These are phyloP conservation scores for Odontocerum albicorne DNA, from an alignment of 2,888 invertebrate genomes.

Conservation along the genomic window DNA sequence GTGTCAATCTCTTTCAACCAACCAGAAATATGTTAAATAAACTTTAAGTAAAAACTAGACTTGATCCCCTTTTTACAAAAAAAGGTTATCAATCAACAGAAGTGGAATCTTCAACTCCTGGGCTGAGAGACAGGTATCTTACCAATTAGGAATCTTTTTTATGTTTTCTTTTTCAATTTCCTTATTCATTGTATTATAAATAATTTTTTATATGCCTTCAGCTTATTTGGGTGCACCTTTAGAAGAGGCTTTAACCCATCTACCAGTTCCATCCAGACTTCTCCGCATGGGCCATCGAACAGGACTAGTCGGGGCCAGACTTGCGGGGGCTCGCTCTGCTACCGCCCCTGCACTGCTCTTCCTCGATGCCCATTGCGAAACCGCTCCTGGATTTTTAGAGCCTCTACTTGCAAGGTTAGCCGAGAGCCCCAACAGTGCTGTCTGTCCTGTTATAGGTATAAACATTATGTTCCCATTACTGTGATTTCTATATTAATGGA, in stretches of 20 bases:
- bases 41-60: no score
- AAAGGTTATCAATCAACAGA: no score
- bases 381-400: constrained; percentile 71
- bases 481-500: no score
- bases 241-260: constrained; percentile 68
- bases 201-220: constrained; percentile 45
- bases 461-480: no score
- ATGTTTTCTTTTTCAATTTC: no score
- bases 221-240: constrained; percentile 69
- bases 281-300: constrained; percentile 78
- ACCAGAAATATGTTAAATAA: no score
- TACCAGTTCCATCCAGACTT: constrained; percentile 72
- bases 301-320: constrained; percentile 86
- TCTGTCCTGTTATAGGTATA: constrained; percentile 39
- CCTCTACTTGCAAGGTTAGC: constrained; percentile 57
- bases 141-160: no score
- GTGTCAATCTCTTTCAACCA: no score
- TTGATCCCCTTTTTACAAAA: no score
- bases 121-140: no score
- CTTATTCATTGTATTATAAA: no score
- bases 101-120: no score
- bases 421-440: constrained; percentile 54
- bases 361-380: constrained; percentile 93
- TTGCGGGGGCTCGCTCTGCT: constrained; percentile 83
- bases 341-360: constrained; percentile 86